Conservation (phyloP, 2,797 vertebrate species). For the Microhierax caerulescens region DNA sequence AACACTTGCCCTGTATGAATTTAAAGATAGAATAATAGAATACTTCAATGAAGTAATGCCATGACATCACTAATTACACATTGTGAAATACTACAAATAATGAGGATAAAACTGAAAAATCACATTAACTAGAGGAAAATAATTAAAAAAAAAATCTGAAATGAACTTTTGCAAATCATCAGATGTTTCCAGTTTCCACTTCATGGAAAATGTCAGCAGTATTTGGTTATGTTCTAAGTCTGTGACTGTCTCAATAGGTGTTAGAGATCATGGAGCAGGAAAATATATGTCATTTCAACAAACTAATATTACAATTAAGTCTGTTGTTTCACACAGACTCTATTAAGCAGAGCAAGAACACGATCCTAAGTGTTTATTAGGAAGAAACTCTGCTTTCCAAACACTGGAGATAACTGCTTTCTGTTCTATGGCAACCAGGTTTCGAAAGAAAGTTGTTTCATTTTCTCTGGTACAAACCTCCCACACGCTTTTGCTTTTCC, state of each 20-base stretch:
- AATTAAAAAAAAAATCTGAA: neutral
- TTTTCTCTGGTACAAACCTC: neutral
- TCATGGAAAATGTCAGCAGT: neutral
- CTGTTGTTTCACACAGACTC: neutral
- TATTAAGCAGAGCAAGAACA: neutral
- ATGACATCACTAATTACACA: neutral
- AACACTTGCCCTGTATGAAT: neutral
- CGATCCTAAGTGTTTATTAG: neutral
- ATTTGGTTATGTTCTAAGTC: neutral
- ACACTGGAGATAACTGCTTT: neutral
- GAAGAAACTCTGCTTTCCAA: neutral
- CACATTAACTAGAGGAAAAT: neutral
- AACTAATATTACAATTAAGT: neutral
- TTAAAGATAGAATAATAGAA: neutral
- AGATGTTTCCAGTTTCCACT: neutral
- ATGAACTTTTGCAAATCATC: neutral
- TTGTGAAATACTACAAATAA: neutral
- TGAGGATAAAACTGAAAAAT: neutral
- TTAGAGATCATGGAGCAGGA: neutral
- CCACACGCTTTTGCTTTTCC: neutral
- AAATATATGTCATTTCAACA: neutral
- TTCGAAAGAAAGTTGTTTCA: neutral
- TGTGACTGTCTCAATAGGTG: neutral
- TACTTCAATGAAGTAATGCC: neutral
- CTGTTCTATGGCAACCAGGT: slow-evolving; percentile 1